phyloP scores from a whole-genome alignment of 2,113 vertebrate species.

The Pao palembangensis region DNA sequence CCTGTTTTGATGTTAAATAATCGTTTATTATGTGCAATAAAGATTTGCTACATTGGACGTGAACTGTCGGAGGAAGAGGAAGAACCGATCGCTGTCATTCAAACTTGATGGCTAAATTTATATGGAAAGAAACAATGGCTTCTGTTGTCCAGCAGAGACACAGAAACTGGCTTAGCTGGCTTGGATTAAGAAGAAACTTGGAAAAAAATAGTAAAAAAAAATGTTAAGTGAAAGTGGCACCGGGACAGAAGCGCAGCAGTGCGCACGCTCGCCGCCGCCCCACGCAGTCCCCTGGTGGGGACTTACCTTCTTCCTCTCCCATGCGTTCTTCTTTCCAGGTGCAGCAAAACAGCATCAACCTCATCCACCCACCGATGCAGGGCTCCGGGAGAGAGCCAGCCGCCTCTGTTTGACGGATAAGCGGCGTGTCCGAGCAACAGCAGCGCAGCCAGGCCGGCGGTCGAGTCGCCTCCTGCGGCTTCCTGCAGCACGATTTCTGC shows the following conservation, averaged over 20 bases:
- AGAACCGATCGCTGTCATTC: conserved; percentile 11
- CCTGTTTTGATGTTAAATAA: too few relatives aligned
- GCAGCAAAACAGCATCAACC: conserved; percentile 95
- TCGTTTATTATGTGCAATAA: too few relatives aligned
- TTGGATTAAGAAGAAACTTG: too few relatives aligned
- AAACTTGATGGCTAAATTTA: conserved; percentile 27
- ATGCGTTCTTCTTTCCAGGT: conserved; percentile 95
- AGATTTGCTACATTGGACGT: too few relatives aligned
- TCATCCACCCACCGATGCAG: conserved; percentile 77
- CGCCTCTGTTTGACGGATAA: conserved; percentile 47
- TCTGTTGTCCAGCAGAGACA: conserved; percentile 10
- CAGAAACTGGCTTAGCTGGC: background rate
- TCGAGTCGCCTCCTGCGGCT: conserved; percentile 34
- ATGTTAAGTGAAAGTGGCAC: too few relatives aligned
- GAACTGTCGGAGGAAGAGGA: background rate
- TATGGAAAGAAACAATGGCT: conserved; percentile 33
- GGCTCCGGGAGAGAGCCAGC: conserved; percentile 61
- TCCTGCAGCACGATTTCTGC: conserved; percentile 46
- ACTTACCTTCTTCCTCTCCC: conserved; percentile 93
- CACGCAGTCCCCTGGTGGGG: background rate
- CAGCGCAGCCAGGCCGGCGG: conserved; percentile 23
- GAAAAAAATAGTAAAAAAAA: background rate
- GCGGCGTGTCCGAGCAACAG: conserved; percentile 29
- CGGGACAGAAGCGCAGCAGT: too few relatives aligned
- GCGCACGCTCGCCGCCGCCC: background rate